These are phyloP conservation scores for Brachionus paranguensis DNA, from an alignment of 1,140 invertebrate species.

Conservation along the genomic window DNA sequence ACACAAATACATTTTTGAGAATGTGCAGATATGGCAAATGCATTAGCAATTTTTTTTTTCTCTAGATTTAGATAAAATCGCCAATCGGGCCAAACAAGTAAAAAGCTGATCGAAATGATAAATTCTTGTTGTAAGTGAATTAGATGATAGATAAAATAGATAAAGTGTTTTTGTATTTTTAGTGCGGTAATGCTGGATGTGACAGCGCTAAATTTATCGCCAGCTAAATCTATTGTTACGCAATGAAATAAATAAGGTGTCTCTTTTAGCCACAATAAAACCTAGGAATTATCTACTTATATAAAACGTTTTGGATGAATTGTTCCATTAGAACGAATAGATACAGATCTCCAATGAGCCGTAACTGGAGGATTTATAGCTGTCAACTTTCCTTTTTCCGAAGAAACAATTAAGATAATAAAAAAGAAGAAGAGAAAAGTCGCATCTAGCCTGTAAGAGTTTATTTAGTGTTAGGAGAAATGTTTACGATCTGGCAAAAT, in stretches of 20 bases:
- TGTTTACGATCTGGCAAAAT: background rate
- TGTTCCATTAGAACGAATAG: conserved; percentile 31
- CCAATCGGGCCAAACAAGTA: background rate
- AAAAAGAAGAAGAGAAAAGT: background rate
- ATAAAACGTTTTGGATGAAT: conserved; percentile 32
- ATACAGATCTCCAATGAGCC: conserved; percentile 34
- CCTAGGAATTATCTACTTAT: background rate
- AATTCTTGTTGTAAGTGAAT: background rate
- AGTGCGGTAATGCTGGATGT: background rate
- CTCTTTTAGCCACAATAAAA: background rate
- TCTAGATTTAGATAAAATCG: background rate
- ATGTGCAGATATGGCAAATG: conserved; percentile 13
- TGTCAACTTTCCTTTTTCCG: conserved; percentile 19
- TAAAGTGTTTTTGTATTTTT: conserved; percentile 22
- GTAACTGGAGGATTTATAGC: conserved; percentile 6
- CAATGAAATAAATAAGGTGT: conserved; percentile 27
- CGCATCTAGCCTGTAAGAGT: background rate
- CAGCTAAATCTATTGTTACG: background rate
- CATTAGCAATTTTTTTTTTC: background rate
- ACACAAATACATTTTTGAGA: conserved; percentile 7
- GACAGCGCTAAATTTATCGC: conserved; percentile 3
- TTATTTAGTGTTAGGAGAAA: background rate
- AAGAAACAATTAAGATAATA: background rate
- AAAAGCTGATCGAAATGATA: conserved; percentile 21
- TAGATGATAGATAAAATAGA: background rate